Evolutionary conservation across 2,888 invertebrate species (phyloP), one percentile per base, ranked within the genome.

Genomic region (Drosophila neotestacea): DNA sequence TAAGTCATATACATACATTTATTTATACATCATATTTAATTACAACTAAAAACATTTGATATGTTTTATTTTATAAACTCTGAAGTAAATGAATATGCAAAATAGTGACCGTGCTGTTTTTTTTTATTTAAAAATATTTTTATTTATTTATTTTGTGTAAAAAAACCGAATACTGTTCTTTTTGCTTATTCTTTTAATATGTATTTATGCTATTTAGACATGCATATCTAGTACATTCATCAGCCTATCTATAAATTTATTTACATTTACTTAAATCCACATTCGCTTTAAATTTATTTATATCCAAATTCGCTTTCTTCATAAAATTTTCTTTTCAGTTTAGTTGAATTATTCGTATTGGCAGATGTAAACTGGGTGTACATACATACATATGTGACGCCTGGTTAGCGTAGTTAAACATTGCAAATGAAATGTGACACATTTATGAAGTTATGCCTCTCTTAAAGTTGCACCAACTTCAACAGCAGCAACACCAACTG

Each of bases 401-500:
- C 9, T 11, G 9, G 36, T 32, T 50, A 52, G 39, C 72, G 61
- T 84, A 76, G 81, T 88, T 81, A 76, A 79, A 81, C 85, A 59
- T 79, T 76, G 73, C 61, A 50, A 28, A 52, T 16, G 2, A 39
- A 30, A 54, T 69, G 58, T 65, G 59, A 27, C 65, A 69, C 52
- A 70, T 63, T 71, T 73, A 78, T 78, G 59, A 88, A 80, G 83
- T 84, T 81, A 86, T 67, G 74, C 54, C 58, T 46, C 59, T 54
- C 36, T 10, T n/a, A 54, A 13, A 6, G 50, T 42, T 63, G 55
- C 54, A 54, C 58, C 39, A 41, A 67, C 63, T 47, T 50, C 44
- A 36, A 2, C 28, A 62, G 60, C 69, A 34, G 6, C 22, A 22
- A 55, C n/a, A 48, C 11, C 32, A 7, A 63, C 16, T 60, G 47